These are phyloP conservation scores for Poeciliopsis presidionis DNA, from an alignment of 2,797 vertebrate species.

Conservation along the genomic window DNA sequence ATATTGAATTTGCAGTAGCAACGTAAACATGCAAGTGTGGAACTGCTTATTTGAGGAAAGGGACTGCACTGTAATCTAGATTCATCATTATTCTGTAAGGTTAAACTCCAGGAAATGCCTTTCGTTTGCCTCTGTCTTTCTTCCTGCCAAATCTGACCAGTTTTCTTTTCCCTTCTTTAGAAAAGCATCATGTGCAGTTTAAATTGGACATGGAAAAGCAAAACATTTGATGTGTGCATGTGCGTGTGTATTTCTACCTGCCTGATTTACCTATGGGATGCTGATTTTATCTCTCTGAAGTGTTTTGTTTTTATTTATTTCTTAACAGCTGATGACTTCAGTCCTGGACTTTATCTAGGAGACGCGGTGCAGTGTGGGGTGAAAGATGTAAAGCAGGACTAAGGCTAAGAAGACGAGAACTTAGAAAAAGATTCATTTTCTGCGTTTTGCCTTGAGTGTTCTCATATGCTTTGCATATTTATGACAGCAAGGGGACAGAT, in stretches of 20 bases:
- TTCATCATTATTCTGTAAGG: neutral
- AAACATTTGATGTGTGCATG: neutral
- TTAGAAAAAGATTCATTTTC: constrained; percentile 55
- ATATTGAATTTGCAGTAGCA: neutral
- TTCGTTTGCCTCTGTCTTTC: neutral
- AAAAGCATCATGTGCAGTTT: neutral
- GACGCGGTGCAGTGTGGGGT: constrained; percentile 7
- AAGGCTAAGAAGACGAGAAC: constrained; percentile 24
- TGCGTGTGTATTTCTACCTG: neutral
- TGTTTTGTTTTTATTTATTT: neutral
- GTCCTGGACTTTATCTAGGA: constrained; percentile 25
- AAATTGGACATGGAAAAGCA: neutral
- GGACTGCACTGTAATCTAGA: neutral
- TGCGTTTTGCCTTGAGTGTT: constrained; percentile 66
- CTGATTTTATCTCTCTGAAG: neutral
- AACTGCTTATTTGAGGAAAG: neutral
- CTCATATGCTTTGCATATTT: constrained; percentile 71
- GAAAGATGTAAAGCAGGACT: constrained; percentile 19
- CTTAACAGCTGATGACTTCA: neutral
- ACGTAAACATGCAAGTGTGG: neutral
- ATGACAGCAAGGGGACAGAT: constrained; percentile 55
- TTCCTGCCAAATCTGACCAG: neutral
- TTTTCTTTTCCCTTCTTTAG: neutral
- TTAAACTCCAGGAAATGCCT: neutral
- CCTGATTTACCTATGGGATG: neutral